phyloP scores from a whole-genome alignment of 2,113 vertebrate genomes.

The Macrotus californicus region DNA sequence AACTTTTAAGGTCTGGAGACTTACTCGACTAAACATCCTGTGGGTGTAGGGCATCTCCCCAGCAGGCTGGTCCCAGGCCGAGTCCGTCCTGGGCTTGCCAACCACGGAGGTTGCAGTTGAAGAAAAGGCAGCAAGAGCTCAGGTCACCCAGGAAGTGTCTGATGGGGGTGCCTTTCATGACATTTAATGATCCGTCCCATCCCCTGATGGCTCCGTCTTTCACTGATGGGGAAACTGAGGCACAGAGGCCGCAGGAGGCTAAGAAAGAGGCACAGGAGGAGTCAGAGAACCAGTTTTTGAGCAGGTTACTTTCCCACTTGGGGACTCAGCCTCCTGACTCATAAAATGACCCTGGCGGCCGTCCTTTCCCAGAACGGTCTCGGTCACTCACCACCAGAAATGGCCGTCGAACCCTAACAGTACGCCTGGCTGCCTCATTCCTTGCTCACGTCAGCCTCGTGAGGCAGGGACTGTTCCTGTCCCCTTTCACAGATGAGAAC shows the following conservation, averaged over 20 bases:
- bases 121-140: background rate
- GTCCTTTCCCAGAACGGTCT: rapidly evolving
- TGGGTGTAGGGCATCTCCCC: rapidly evolving
- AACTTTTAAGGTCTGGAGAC: too few relatives aligned
- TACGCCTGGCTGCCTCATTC: rapidly evolving
- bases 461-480: background rate
- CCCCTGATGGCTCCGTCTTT: background rate
- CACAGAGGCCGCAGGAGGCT: background rate
- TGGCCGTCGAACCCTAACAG: background rate
- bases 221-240: background rate
- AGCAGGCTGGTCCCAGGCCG: background rate
- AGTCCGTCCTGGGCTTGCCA: rapidly evolving
- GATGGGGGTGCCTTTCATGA: rapidly evolving
- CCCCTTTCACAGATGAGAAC: background rate
- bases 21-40: rapidly evolving
- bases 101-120: background rate
- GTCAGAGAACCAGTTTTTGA: background rate
- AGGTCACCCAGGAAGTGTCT: background rate
- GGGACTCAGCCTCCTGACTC: background rate
- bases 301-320: background rate
- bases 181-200: background rate
- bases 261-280: background rate
- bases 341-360: background rate
- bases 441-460: background rate
- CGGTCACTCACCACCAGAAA: rapidly evolving